Percentiles rank a stretch among this genome's conserved stretches.
Conservation (phyloP, 2,797 vertebrate species). For the Taeniopygia guttata region DNA sequence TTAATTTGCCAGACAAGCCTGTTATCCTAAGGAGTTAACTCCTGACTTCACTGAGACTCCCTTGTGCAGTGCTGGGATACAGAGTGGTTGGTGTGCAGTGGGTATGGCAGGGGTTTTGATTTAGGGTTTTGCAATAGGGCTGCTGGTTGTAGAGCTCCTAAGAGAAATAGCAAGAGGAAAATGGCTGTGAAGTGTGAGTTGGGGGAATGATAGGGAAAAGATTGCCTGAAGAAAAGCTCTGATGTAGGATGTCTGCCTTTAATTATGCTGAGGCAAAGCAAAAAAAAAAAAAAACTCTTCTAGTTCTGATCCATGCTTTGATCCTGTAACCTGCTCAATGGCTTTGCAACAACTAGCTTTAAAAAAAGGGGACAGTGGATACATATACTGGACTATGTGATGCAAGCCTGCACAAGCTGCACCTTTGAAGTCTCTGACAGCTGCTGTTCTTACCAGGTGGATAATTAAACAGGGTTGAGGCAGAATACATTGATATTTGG, state of each 20-base stretch:
- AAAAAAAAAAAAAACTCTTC: background rate
- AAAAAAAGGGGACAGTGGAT: background rate
- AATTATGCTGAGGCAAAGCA: background rate
- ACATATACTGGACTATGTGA: background rate
- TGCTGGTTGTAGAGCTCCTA: background rate
- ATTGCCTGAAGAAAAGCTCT: background rate
- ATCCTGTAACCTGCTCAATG: background rate
- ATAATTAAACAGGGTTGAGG: background rate
- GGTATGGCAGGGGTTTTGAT: background rate
- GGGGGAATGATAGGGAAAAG: background rate
- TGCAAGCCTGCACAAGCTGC: background rate
- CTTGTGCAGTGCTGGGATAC: background rate
- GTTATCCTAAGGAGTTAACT: background rate
- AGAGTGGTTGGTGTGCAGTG: background rate
- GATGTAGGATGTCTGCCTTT: background rate
- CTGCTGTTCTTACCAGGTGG: background rate
- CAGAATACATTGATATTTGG: background rate
- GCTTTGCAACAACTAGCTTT: background rate
- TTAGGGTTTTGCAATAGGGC: background rate
- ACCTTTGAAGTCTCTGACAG: background rate
- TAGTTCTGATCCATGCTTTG: background rate
- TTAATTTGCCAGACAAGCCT: background rate
- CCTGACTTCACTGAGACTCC: background rate
- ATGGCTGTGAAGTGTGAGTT: background rate
- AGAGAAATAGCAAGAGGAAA: background rate